Base-by-base conservation (phyloP, 2,113 vertebrate genomes). In the Garra rufa region DNA sequence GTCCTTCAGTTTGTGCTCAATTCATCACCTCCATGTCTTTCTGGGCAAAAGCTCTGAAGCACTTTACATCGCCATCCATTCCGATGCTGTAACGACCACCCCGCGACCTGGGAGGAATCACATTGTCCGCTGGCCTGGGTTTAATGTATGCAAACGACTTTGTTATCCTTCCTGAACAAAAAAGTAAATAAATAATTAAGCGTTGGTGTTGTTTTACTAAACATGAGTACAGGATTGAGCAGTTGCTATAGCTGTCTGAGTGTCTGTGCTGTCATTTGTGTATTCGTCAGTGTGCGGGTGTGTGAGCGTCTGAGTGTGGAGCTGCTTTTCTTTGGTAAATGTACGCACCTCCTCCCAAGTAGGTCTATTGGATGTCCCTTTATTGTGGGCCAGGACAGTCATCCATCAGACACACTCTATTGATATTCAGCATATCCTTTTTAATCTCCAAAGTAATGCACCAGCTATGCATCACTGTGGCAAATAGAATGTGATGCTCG, bases 371-470 rank as follows among this genome's bases (percentile, higher is more conserved):
- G 85, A 88, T 86, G 88, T 84, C 87, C 63, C 84, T 48, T 75
- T 85, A 21, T 19, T 43, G 86, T 89, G 74, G 55, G 50, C 61
- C 52, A 84, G 78, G 92, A 93, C 89, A 91, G 88, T 89, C 91
- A 92, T 93, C 91, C 90, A 89, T 93, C 92, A 93, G 90, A 50
- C 85, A 82, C 78, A 82, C 86, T 89, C 89, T 89, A 91, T 89
- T 92, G 92, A 93, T 92, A 93, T 93, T 92, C 93, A 90, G 82
- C 87, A 77, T 93, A 92, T 91, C 89, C 89, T 92, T 90, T 93
- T 93, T 94, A 93, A 93, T 94, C 92, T 93, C 88, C 88, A 93
- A 93, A 93, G 92, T 93, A 93, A 93, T 93, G 92, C 91, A 90
- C 91, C 90, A 88, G 92, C 90, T 92, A 94, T 94, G 92, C 93